Evolutionary conservation across 2,113 vertebrate genomes (phyloP), one percentile per base, ranked within the genome.

Genomic region (Spermophilus dauricus): DNA sequence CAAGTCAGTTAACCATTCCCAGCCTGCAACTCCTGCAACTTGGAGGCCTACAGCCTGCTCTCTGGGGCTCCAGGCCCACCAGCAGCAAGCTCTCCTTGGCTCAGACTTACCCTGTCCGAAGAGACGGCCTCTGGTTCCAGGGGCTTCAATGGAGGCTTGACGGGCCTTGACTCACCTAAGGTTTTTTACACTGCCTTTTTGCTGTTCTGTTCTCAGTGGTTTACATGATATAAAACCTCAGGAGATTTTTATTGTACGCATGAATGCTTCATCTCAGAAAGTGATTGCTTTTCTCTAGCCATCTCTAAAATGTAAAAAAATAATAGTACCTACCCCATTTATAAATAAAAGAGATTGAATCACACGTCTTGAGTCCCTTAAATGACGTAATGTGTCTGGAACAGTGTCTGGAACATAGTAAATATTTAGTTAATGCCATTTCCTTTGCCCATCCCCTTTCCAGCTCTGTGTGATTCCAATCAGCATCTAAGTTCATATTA

Each of bases 381-480:
- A 87, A 80, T 96, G 97, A 96, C 2, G 18, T 45, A 95, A 97
- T 94, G 51, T 88, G 45, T 96, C 92, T 96, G 93, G 84, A 94
- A 58, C 37, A 53, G 65, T 48, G 78, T 96, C 97, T 89, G 92
- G 76, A 89, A 97, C 87, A 94, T 67, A 92, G 89, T 96, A 97
- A 97, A 97, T 93, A 97, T 97, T 97, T 95, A 92, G 87, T 91
- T 89, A 94, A 92, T 88, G 37, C 56, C 72, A 85, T 90, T 96
- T 96, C 78, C 92, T 96, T 92, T 85, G 80, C 84, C 73, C 89
- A 80, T 39, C 65, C 85, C 73, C 37, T 86, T 86, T 96, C 61
- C 75, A 80, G 86, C 37, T 95, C 56, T 85, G 58, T 70, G 51
- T 51, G 28, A 93, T 91, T 72, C 85, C 84, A 77, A 87, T 95